Evolutionary conservation across 2,113 vertebrate species (phyloP).

Genomic region (Hoplias malabaricus): DNA sequence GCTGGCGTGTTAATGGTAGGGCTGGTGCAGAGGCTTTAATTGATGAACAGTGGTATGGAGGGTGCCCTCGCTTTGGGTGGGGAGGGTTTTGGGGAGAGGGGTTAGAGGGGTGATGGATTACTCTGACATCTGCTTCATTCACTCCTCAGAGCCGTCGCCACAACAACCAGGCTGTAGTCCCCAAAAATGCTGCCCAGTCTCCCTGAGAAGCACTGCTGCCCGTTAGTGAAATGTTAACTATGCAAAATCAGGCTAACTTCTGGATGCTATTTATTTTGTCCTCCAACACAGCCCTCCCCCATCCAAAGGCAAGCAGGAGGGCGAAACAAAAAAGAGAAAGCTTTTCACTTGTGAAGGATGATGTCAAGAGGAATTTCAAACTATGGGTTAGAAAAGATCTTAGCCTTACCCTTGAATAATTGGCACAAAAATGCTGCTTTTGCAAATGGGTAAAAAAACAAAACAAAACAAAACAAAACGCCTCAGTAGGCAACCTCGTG

Average conservation of each 20-base stretch:
- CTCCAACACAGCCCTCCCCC: neutral
- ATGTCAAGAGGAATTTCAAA: conserved; percentile 84
- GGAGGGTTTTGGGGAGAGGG: conserved; percentile 64
- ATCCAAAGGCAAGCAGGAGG: conserved; percentile 65
- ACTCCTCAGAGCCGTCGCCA: conserved; percentile 83
- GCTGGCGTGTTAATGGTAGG: conserved; percentile 55
- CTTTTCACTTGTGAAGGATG: conserved; percentile 75
- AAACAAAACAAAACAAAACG: conserved; percentile 39
- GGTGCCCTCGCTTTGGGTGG: conserved; percentile 74
- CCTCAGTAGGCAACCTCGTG: conserved; percentile 65
- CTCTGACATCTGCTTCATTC: conserved; percentile 89
- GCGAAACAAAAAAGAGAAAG: conserved; percentile 43
- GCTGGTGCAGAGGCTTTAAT: conserved; percentile 58
- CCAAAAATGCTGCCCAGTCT: conserved; percentile 84
- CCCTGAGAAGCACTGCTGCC: conserved; percentile 78
- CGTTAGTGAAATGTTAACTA: conserved; percentile 87
- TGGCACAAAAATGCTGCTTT: conserved; percentile 73
- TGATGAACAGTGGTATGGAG: conserved; percentile 65
- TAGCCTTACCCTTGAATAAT: conserved; percentile 77
- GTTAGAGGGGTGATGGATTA: conserved; percentile 81
- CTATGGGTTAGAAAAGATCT: conserved; percentile 75
- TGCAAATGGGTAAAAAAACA: conserved; percentile 54
- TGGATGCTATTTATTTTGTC: conserved; percentile 80
- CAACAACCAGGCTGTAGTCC: conserved; percentile 78
- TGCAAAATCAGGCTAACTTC: conserved; percentile 82